Percentiles rank a stretch among this genome's conserved stretches.
Conservation (phyloP, 2,888 invertebrate species). For the Macrophya alboannulata region DNA sequence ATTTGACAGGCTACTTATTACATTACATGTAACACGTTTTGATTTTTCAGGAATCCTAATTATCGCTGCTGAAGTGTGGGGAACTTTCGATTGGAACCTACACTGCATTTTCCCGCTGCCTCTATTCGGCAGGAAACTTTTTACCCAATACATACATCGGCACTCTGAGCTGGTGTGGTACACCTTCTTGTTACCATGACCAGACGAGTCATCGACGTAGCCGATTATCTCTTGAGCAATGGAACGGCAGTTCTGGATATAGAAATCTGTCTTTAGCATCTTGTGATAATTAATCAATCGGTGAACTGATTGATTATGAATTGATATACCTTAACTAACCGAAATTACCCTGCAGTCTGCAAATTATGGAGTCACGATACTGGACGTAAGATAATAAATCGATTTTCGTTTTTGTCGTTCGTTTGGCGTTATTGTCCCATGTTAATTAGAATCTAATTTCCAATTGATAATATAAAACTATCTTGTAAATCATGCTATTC, state of each 20-base stretch:
- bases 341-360: not conserved
- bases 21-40: not conserved
- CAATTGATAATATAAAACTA: not conserved
- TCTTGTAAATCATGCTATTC: not conserved
- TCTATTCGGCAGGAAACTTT: not conserved
- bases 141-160: not conserved
- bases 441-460: not conserved
- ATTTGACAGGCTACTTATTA: not conserved
- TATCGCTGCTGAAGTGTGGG: not conserved
- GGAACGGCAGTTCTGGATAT: not conserved
- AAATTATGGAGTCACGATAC: not conserved
- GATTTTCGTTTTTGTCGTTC: not conserved
- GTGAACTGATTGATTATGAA: not conserved
- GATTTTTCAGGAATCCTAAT: not conserved
- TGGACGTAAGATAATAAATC: not conserved
- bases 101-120: not conserved
- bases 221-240: slow-evolving; percentile 15
- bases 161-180: slow-evolving; percentile 10
- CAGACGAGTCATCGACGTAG: slow-evolving; percentile 2
- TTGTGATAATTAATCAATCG: not conserved
- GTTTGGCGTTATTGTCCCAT: not conserved
- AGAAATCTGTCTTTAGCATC: not conserved
- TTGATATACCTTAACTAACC: not conserved
- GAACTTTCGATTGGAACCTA: not conserved
- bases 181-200: slow-evolving; percentile 16